Base-by-base conservation (phyloP, 2,113 vertebrate species). In the Mobula birostris region DNA sequence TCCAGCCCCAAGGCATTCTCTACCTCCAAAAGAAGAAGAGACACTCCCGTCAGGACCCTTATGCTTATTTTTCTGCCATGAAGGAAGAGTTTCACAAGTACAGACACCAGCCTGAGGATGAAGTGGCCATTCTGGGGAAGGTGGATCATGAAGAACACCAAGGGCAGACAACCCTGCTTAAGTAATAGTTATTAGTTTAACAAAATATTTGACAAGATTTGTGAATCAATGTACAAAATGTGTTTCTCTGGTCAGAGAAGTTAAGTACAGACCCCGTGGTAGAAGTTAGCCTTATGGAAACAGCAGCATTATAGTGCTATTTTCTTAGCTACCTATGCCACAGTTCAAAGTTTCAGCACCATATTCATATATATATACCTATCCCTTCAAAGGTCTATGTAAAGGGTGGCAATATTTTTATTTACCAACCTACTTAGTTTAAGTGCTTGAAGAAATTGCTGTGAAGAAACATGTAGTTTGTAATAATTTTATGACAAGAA, bases 61-160 rank as follows among this genome's bases (percentile, higher is more conserved):
- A 98, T 95, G 97, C 97, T 95, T 98, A 98, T 95, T 97, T 99
- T 95, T 98, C 98, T 58, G 97, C 98, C 95, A 95, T 98, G 95
- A 97, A 96, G 95, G 96, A 97, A 2, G 97, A 97, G 96, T 95
- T 97, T 95, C 97, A 96, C 95, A 96, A 97, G 95, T 98, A 97
- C 95, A 97, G 98, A 95, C 97, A 98, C 96, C 97, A 97, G 95
- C 97, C 97, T 0, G 98, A 99, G 95, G 98, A 99, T 96, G 98
- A 98, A 97, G 98, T 97, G 79, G 98, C 98, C 85, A 99, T 99
- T 95, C 97, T 99, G 97, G 98, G 97, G 97, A 98, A 98, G 87
- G 97, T 98, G 96, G 98, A 99, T 96, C 97, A 97, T 0, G 98
- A 98, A 0, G 98, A 98, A 95, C 96, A 97, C 72, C 29, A 95